A percentile compares a stretch with the other conserved stretches of the same genome.
These are phyloP conservation scores for Aspiorhynchus laticeps DNA, from an alignment of 2,113 vertebrate genomes.

Conservation along the genomic window DNA sequence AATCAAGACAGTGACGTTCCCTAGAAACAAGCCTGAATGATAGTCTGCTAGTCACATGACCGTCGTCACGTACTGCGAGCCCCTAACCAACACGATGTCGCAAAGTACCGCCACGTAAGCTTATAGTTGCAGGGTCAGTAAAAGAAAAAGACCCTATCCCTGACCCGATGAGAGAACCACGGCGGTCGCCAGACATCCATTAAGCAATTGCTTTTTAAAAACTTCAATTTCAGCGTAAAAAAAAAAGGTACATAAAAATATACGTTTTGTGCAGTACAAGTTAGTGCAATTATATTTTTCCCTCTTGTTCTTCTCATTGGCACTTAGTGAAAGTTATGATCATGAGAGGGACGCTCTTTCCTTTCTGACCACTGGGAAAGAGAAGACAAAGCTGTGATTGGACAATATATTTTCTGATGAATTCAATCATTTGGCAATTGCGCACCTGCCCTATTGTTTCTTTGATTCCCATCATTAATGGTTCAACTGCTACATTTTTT, in stretches of 20 bases:
- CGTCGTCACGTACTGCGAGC: not conserved
- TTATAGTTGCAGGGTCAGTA: conserved; percentile 56
- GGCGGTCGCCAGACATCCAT: conserved; percentile 61
- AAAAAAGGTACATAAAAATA: conserved; percentile 77
- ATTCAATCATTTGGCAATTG: not conserved
- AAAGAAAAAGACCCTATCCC: conserved; percentile 57
- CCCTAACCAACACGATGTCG: conserved; percentile 6
- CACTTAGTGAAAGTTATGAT: conserved; percentile 79
- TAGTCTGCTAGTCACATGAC: conserved; percentile 10
- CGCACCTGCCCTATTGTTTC: not conserved
- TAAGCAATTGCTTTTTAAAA: conserved; percentile 39
- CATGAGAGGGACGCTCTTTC: conserved; percentile 56
- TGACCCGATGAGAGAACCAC: conserved; percentile 62
- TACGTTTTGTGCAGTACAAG: conserved; percentile 73
- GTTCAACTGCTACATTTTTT: not conserved
- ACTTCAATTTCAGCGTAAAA: conserved; percentile 68
- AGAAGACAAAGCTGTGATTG: conserved; percentile 51
- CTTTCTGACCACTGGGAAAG: conserved; percentile 28
- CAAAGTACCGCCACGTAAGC: conserved; percentile 56
- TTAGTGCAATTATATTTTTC: conserved; percentile 77
- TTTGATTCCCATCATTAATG: not conserved
- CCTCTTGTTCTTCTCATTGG: conserved; percentile 76
- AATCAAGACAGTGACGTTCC: conserved; percentile 43
- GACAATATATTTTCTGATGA: conserved; percentile 39
- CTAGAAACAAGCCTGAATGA: conserved; percentile 4